Base-by-base conservation (phyloP, 2,113 vertebrate genomes). In the Cyanoderma ruficeps region DNA sequence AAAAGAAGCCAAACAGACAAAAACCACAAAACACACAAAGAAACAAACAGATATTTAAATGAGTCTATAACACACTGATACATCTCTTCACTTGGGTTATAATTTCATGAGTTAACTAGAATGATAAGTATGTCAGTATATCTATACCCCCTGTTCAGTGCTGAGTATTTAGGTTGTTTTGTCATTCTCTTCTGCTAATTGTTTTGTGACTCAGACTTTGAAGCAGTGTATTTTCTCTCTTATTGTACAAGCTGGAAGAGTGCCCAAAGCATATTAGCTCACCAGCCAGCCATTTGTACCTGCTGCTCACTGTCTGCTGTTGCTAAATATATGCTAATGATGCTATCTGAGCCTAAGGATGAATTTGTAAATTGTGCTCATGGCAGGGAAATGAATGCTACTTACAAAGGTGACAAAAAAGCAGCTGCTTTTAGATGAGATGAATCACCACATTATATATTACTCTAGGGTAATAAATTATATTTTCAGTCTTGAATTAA, bases 281-380 rank as follows among this genome's bases (percentile, higher is more conserved):
- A 83, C 84, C 75, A 94, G 69, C 31, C 84, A 89, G 50, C 33
- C 84, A 78, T 90, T 87, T 87, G 64, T 95, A 95, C 89, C 77
- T 94, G 71, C 84, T 93, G 91, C 79, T 69, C 56, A 46, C 69
- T 89, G 59, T 79, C 93, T 94, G 76, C 82, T 82, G 6, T 35
- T 60, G 75, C 47, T 81, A 95, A 94, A 91, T 85, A 53, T 37
- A 85, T 93, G 86, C 15, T 95, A 95, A 96, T 83, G 35, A 74
- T 90, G 46, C 42, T 87, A 35, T 53, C 79, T 94, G 61, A 92
- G 15, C 76, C 75, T 81, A 83, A 68, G 35, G n/a, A 47, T 84
- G 90, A 90, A 79, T 83, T 86, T 89, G 67, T 84, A 94, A 86
- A 72, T 83, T 90, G 50, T 70, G 8, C 70, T 91, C 30, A 20